Evolutionary conservation across 2,797 vertebrate genomes (phyloP).

Genomic region (Semotilus atromaculatus): DNA sequence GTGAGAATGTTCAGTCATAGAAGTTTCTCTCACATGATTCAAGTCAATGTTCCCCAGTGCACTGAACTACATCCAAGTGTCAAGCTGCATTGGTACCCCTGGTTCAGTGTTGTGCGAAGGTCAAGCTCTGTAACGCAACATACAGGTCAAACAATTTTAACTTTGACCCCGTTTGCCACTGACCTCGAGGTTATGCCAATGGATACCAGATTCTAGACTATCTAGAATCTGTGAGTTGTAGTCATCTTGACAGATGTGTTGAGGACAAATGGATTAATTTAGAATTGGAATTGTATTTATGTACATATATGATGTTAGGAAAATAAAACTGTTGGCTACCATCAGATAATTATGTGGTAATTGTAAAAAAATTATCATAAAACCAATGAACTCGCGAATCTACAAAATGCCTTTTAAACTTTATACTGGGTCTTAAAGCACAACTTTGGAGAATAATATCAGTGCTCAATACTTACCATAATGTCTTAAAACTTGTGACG

Average conservation of each 20-base stretch:
- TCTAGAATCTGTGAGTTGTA: background rate
- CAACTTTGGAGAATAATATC: too few species aligned
- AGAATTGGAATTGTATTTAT: too few species aligned
- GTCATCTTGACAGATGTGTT: background rate
- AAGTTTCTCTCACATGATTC: background rate
- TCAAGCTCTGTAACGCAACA: background rate
- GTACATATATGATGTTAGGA: background rate
- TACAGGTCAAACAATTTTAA: background rate
- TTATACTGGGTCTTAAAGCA: too few species aligned
- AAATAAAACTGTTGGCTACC: background rate
- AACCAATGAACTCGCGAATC: too few species aligned
- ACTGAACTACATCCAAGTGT: slow-evolving; percentile 10
- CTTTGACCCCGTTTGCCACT: background rate
- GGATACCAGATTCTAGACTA: background rate
- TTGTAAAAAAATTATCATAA: too few species aligned
- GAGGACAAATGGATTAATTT: background rate
- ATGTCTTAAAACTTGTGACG: too few species aligned
- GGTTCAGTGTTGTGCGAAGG: background rate
- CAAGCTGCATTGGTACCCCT: background rate
- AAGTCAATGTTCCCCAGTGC: background rate
- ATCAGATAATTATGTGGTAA: background rate
- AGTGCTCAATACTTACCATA: too few species aligned
- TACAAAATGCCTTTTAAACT: too few species aligned
- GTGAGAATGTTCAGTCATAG: background rate
- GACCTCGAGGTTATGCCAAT: background rate